These are phyloP conservation scores for Myotis yumanensis DNA, from an alignment of 2,113 vertebrate genomes.

Conservation along the genomic window DNA sequence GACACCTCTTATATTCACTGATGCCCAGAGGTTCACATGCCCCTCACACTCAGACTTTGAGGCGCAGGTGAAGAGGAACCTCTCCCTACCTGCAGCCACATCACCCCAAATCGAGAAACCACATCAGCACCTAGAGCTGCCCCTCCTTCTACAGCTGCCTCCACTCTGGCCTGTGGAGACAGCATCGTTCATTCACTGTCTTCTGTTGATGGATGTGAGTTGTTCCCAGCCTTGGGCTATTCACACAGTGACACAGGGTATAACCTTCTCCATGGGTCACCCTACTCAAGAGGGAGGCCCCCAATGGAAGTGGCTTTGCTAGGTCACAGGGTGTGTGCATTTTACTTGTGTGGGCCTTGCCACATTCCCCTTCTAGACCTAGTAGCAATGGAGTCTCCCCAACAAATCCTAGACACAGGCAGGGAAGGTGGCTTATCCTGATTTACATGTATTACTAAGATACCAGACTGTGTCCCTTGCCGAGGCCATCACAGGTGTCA, in stretches of 20 bases:
- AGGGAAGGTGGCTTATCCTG: neutral
- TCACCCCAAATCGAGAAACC: fast-evolving
- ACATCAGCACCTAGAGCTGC: neutral
- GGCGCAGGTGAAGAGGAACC: fast-evolving
- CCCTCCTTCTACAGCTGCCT: neutral
- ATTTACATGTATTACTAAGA: too few species aligned
- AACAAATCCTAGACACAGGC: too few species aligned
- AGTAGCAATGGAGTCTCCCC: too few species aligned
- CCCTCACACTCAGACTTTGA: neutral
- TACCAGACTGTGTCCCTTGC: neutral
- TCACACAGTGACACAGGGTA: neutral
- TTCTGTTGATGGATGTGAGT: neutral
- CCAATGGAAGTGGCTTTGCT: neutral
- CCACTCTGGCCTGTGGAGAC: fast-evolving
- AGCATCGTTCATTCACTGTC: fast-evolving
- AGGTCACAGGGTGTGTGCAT: neutral
- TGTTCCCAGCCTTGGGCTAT: neutral
- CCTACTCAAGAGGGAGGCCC: fast-evolving
- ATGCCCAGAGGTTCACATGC: neutral
- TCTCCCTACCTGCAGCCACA: fast-evolving
- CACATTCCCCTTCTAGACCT: neutral
- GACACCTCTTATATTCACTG: neutral
- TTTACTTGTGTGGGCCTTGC: neutral
- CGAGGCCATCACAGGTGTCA: neutral
- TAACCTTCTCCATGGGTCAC: neutral